These are phyloP conservation scores for Lymantria dispar DNA, from an alignment of 2,888 invertebrate species.

Conservation along the genomic window DNA sequence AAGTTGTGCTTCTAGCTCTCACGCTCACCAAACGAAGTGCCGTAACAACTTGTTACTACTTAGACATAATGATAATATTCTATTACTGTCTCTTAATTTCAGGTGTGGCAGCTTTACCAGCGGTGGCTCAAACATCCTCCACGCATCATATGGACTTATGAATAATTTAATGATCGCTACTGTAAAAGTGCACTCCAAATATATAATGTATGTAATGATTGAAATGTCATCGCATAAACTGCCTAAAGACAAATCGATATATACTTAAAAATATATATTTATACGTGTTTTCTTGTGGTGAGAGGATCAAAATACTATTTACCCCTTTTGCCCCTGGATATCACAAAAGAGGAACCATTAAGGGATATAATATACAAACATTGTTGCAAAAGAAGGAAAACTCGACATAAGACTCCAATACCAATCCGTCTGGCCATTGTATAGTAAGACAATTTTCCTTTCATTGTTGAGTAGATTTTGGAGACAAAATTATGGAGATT, in stretches of 20 bases:
- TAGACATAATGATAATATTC: too few relatives aligned
- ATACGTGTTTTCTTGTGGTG: background rate
- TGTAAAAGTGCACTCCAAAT: background rate
- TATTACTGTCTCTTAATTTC: background rate
- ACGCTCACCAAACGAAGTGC: too few relatives aligned
- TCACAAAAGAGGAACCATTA: background rate
- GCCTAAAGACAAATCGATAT: background rate
- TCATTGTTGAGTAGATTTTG: too few relatives aligned
- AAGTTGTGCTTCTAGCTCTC: too few relatives aligned
- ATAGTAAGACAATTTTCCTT: too few relatives aligned
- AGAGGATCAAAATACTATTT: background rate
- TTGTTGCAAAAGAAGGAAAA: too few relatives aligned
- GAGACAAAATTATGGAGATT: too few relatives aligned
- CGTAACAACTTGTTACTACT: too few relatives aligned
- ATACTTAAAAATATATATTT: background rate
- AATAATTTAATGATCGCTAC: conserved; percentile 10
- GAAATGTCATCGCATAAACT: background rate
- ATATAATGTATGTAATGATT: background rate
- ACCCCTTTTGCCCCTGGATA: background rate
- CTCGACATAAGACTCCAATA: too few relatives aligned
- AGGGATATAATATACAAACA: too few relatives aligned
- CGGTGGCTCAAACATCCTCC: conserved; percentile 8
- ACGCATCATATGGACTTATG: conserved; percentile 43
- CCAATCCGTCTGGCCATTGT: too few relatives aligned
- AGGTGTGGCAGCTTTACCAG: conserved; percentile 60